Evolutionary conservation across 2,888 invertebrate species (phyloP), one percentile per base, ranked within the genome.

Genomic region (Eucera pruinosa): DNA sequence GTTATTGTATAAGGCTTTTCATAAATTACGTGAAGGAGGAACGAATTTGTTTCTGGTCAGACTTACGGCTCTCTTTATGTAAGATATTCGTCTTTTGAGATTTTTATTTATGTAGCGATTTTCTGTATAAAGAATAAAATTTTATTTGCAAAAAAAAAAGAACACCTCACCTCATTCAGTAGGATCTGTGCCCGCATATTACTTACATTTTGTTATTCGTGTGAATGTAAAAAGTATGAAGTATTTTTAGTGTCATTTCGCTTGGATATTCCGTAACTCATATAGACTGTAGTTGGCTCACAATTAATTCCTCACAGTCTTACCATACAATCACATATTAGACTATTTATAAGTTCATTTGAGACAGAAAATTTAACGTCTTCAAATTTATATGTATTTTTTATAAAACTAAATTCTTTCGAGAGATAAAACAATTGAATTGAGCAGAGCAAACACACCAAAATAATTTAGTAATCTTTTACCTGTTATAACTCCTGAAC

Each of bases 1-100:
- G 78, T 78, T 78, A 78, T 41, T 71, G 78, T 78, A 64, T 78
- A 67, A 78, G 52, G 71, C 62, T 71, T 78, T 78, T 78, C 70
- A 78, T 78, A 71, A 64, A 75, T 45, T 39, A 67, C 57, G 43
- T 58, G 78, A 66, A 47, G 57, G 50, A 73, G 58, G 74, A 47
- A 52, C 3, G 36, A 23, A 72, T 58, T 54, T 65, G 52, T 58
- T 54, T 58, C 74, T 18, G 60, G 45, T 15, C 23, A 23, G 50
- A 18, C 9, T 25, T 27, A 20, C 50, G 64, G 54, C n/a, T 45
- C 45, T 20, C 27, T 69, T 64, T 54, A 20, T 45, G 20, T 69
- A 62, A 52, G 64, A 48, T 57, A 50, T 57, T 30, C 50, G 43
- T 58, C 45, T 69, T 67, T 33, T 47, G 55, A 36, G 48, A 61